Evolutionary conservation across 35 echinoderm and acorn worm species (phyloP).

Genomic region (Acanthaster planci): DNA sequence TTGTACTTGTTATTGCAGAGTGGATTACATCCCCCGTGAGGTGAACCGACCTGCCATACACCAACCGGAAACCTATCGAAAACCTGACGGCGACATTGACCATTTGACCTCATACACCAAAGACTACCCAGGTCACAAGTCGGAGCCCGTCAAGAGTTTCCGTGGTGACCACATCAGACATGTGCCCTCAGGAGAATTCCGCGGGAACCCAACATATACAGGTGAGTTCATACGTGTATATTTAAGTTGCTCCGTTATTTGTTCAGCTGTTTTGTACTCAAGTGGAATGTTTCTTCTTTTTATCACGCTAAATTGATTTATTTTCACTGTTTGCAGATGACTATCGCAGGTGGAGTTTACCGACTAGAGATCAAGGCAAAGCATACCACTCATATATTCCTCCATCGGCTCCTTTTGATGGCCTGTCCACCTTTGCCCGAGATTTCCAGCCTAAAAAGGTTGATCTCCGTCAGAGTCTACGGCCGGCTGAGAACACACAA

Average conservation of each 20-base stretch:
- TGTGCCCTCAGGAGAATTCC: conserved; percentile 78
- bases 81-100: conserved; percentile 78
- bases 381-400: conserved; percentile 71
- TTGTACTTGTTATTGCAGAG: conserved; percentile 43
- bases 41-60: conserved; percentile 47
- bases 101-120: conserved; percentile 92
- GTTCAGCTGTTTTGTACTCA: no score
- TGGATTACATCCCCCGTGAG: conserved; percentile 81
- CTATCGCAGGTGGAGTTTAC: conserved; percentile 89
- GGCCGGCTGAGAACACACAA: conserved; percentile 60
- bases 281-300: no score
- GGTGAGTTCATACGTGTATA: conserved; percentile 39
- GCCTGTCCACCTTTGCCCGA: conserved; percentile 83
- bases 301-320: no score
- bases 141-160: conserved; percentile 51
- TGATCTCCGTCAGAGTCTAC: conserved; percentile 69
- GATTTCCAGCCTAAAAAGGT: conserved; percentile 84
- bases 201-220: conserved; percentile 86
- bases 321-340: conserved; percentile 58
- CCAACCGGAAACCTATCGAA: conserved; percentile 69
- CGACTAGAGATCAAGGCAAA: conserved; percentile 61
- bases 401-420: conserved; percentile 86
- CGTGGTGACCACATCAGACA: conserved; percentile 45
- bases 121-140: conserved; percentile 81
- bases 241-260: no score